Base-by-base conservation (phyloP, 2,113 vertebrate genomes). In the Narcine bancroftii region DNA sequence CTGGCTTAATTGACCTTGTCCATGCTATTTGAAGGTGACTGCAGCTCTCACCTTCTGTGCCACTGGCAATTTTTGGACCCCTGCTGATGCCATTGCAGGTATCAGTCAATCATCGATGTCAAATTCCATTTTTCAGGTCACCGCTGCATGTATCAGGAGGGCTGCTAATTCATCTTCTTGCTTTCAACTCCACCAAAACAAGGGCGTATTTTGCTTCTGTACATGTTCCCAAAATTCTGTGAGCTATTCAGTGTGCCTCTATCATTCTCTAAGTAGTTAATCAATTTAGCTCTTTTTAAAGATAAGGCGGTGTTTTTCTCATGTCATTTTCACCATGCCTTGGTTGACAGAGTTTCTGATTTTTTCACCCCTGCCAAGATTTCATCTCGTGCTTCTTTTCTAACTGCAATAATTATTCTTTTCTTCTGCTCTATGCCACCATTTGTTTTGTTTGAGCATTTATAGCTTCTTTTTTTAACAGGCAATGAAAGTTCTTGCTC, bases 51-150 rank as follows among this genome's bases (percentile, higher is more conserved):
- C 89, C 89, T 71, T 69, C 63, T 42, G 47, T 91, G 65, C 39
- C 89, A 91, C 39, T 4, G 65, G 26, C 89, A 91, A 10, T 69
- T 71, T 29, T 29, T 21, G 26, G 26, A 66, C 65, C 65, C 89
- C 63, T 91, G 63, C 89, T 91, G 89, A 71, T 71, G 42, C 63
- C 42, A 6, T 47, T 91, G 89, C 89, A 71, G 65, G 24, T 91
- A 47, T 91, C 89, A 69, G 21, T 91, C 87, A 91, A 71, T 91
- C 89, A 91, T 91, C 26, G 65, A 17, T 91, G 89, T 91, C 63
- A 91, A 91, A 69, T 63, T 91, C 47, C 47, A 69, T 91, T 71
- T 71, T 42, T 71, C 63, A 71, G 89, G 89, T 91, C 89, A 47
- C 24, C 29, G 63, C 19, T 3, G 26, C 63, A 91, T 69, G 69